Conservation (phyloP, 1,140 invertebrate species). For the Planococcus citri region DNA sequence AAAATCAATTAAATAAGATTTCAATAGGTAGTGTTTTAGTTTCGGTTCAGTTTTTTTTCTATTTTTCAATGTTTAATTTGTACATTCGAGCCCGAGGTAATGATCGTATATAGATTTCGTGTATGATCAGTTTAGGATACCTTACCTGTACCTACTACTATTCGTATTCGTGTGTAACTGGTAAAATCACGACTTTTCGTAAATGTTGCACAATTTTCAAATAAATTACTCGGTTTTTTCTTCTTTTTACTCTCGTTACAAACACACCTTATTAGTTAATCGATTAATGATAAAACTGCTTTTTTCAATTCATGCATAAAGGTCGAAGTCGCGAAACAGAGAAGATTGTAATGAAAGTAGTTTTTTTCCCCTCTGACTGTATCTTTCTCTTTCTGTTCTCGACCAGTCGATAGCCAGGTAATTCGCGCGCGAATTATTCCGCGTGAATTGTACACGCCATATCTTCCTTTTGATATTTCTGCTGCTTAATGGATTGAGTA, state of each 20-base stretch:
- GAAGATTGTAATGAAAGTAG: not conserved
- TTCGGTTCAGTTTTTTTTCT: too few species aligned
- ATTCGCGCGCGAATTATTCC: not conserved
- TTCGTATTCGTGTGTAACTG: not conserved
- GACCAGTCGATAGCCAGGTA: not conserved
- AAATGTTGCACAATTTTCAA: slow-evolving; percentile 8
- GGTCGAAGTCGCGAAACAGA: not conserved
- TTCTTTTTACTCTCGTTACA: not conserved
- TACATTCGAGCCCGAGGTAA: not conserved
- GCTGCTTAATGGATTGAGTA: not conserved
- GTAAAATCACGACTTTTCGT: not conserved
- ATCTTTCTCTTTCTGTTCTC: too few species aligned
- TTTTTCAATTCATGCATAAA: not conserved
- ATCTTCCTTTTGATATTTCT: not conserved
- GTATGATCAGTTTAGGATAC: too few species aligned
- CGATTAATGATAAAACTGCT: not conserved
- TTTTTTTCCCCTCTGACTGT: not conserved
- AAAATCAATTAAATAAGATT: too few species aligned
- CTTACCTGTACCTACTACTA: too few species aligned
- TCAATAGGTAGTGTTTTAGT: too few species aligned
- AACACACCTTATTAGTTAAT: slow-evolving; percentile 7
- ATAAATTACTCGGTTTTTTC: not conserved
- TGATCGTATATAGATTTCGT: not conserved
- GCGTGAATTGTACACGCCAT: not conserved
- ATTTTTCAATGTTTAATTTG: not conserved